Evolutionary conservation across 2,888 invertebrate species (phyloP), one percentile per base, ranked within the genome.

Genomic region (Diabrotica balteata): DNA sequence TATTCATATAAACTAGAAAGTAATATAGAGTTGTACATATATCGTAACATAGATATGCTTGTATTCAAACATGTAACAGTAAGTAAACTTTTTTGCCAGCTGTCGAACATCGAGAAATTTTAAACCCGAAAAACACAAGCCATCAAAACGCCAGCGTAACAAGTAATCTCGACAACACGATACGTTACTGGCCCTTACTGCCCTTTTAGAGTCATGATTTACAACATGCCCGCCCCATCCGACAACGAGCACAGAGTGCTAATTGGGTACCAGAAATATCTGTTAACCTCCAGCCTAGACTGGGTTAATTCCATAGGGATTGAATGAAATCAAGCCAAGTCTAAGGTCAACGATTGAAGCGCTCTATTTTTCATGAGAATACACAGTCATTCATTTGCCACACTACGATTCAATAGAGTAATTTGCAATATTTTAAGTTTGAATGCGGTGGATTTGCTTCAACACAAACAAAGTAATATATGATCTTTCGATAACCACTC

Each of bases 221-320:
- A 47, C 8, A 32, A 32, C 8, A 9, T 47, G 47, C 47, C 10
- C 9, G 9, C 47, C 47, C 47, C 10, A 10, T 47, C 47, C 9
- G 47, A 8, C 10, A 10, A 47, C 47, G 10, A 47, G 47, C 47
- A 47, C 47, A 10, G 10, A 9, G 47, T 10, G 8, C 47, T 47
- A 47, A 47, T 47, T 47, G 47, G 47, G 47, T 47, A 47, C 47
- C 47, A 47, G 47, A 47, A 10, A 47, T 47, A 47, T 47, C 47
- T 9, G 47, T 47, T 47, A 47, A 47, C 8, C 47, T 47, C 8
- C 10, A 9, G 47, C 47, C 47, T 8, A 47, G 47, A 47, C 47
- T 47, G 9, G 10, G 47, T 47, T 47, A 47, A 47, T 47, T 10
- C 47, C 47, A 10, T 9, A 2, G 8, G 47, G 47, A 47, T 9